phyloP scores from a whole-genome alignment of 2,888 invertebrate species.

The Aporophyla nigra region DNA sequence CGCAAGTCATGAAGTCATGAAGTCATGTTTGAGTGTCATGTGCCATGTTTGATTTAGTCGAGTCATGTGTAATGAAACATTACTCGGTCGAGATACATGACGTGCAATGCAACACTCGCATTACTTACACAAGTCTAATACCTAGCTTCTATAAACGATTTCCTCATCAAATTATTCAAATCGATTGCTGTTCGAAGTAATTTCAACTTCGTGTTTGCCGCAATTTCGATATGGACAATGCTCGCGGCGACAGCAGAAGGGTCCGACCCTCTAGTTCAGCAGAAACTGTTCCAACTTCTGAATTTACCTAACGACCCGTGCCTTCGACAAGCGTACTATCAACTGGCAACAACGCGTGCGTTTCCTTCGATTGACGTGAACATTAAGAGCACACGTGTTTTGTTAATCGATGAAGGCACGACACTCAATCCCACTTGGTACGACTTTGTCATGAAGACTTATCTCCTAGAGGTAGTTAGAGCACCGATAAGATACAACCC shows the following conservation, averaged over 20 bases:
- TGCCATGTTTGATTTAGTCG: too few relatives aligned
- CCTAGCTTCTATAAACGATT: constrained; percentile 32
- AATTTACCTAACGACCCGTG: constrained; percentile 63
- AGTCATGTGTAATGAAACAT: too few relatives aligned
- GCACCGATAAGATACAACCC: constrained; percentile 58
- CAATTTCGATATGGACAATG: constrained; percentile 53
- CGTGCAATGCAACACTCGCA: too few relatives aligned
- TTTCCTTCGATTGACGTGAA: constrained; percentile 45
- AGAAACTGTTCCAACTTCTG: constrained; percentile 62
- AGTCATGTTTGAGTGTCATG: too few relatives aligned
- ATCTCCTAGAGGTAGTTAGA: constrained; percentile 43
- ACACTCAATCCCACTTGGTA: constrained; percentile 62
- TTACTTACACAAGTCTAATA: too few relatives aligned
- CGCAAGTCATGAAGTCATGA: too few relatives aligned
- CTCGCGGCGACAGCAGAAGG: constrained; percentile 64
- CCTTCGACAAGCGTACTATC: constrained; percentile 60
- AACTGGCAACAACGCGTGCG: constrained; percentile 46
- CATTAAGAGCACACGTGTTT: constrained; percentile 54
- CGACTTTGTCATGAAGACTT: constrained; percentile 47
- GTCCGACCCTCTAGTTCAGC: constrained; percentile 41
- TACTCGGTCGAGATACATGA: too few relatives aligned
- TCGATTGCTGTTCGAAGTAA: constrained; percentile 13
- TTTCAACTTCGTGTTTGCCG: constrained; percentile 49
- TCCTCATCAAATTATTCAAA: constrained; percentile 19
- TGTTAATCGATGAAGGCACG: constrained; percentile 62